phyloP scores from a whole-genome alignment of 2,113 vertebrate genomes.

The Pseudois nayaur region DNA sequence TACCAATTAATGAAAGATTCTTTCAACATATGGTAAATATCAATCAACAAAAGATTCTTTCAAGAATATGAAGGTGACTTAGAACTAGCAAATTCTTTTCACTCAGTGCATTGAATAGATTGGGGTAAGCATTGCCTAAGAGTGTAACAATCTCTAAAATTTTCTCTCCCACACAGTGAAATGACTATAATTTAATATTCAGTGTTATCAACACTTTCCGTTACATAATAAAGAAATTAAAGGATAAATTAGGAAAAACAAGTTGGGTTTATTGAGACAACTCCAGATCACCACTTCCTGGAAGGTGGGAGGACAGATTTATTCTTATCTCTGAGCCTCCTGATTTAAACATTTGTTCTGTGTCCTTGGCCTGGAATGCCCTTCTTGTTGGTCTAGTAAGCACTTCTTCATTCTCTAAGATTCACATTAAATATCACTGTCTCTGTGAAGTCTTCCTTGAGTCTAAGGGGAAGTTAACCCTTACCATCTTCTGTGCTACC shows the following conservation, averaged over 20 bases:
- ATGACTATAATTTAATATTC: conserved; percentile 47
- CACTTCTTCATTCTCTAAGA: not conserved
- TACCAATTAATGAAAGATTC: not conserved
- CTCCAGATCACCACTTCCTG: conserved; percentile 41
- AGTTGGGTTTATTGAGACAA: conserved; percentile 45
- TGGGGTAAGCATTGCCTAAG: conserved; percentile 1
- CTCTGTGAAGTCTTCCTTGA: not conserved
- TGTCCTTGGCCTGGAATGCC: not conserved
- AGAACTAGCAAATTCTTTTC: not conserved
- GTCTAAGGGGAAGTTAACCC: not conserved
- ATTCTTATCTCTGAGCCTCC: conserved; percentile 38
- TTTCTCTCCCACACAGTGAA: conserved; percentile 28
- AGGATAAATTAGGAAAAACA: conserved; percentile 48
- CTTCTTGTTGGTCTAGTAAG: not conserved
- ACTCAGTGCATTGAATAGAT: not conserved
- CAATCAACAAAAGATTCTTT: not conserved
- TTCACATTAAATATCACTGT: not conserved
- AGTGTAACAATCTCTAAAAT: not conserved
- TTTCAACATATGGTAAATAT: not conserved
- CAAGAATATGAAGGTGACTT: not conserved
- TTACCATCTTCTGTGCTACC: not conserved
- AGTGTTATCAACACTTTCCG: conserved; percentile 25
- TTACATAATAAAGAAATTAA: conserved; percentile 57
- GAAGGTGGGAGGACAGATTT: conserved; percentile 45
- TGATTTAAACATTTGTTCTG: not conserved